These are phyloP conservation scores for Parnassius mnemosyne DNA, from an alignment of 2,888 invertebrate genomes.

Conservation along the genomic window DNA sequence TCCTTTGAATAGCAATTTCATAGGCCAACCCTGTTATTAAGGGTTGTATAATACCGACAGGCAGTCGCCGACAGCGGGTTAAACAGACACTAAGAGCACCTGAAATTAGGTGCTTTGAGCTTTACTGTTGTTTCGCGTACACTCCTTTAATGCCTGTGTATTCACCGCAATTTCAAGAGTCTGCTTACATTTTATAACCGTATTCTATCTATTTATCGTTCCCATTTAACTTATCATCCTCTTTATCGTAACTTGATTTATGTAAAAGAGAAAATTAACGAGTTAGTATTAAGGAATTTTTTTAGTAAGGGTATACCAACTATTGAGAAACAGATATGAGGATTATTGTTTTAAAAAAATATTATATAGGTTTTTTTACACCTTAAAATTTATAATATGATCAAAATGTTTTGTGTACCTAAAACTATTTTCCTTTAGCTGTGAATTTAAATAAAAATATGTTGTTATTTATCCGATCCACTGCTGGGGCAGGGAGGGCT, in stretches of 20 bases:
- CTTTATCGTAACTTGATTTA: slow-evolving; percentile 18
- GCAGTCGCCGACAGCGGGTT: slow-evolving; percentile 55
- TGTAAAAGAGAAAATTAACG: not conserved
- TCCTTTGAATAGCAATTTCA: slow-evolving; percentile 66
- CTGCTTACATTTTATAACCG: slow-evolving; percentile 20
- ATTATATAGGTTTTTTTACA: too few relatives aligned
- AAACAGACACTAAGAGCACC: slow-evolving; percentile 51
- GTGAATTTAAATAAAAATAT: too few relatives aligned
- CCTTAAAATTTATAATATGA: too few relatives aligned
- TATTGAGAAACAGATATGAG: too few relatives aligned
- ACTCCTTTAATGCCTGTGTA: slow-evolving; percentile 28
- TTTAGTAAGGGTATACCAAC: too few relatives aligned
- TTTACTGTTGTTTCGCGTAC: slow-evolving; percentile 25
- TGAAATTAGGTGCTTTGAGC: slow-evolving; percentile 54
- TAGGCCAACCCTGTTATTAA: slow-evolving; percentile 65
- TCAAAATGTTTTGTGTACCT: too few relatives aligned
- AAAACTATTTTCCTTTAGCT: too few relatives aligned
- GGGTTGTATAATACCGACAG: slow-evolving; percentile 60
- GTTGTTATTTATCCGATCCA: too few relatives aligned
- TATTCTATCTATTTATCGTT: slow-evolving; percentile 23
- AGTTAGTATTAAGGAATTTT: too few relatives aligned
- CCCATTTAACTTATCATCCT: slow-evolving; percentile 15
- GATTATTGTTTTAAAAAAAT: too few relatives aligned
- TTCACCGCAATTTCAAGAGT: slow-evolving; percentile 18
- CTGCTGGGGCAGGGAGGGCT: too few relatives aligned